A percentile compares a stretch with the other conserved stretches of the same genome.
Conservation (phyloP, 2,113 vertebrate species). For the Planiliza haematocheilus region DNA sequence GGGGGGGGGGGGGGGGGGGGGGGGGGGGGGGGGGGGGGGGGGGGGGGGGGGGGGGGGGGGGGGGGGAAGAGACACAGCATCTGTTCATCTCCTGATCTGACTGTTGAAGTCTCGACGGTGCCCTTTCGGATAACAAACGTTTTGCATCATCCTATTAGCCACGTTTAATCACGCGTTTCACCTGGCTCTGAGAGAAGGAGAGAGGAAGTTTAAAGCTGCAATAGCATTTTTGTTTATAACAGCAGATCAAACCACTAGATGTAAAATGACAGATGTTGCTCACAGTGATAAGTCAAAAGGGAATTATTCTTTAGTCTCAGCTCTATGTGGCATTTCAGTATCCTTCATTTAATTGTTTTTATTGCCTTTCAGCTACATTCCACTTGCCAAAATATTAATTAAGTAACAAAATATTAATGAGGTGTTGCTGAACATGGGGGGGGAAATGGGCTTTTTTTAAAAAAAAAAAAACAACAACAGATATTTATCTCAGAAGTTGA, state of each 20-base stretch:
- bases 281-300: not conserved
- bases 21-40: not conserved
- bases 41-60: not conserved
- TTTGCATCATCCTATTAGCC: slow-evolving; percentile 1
- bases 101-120: slow-evolving; percentile 10
- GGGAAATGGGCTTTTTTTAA: no score
- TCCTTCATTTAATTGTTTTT: slow-evolving; percentile 16
- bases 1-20: not conserved
- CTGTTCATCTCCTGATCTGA: slow-evolving; percentile 44
- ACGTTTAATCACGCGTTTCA: not conserved
- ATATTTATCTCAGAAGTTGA: no score
- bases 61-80: slow-evolving; percentile 20
- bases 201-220: not conserved
- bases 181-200: no score
- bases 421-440: no score
- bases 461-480: no score
- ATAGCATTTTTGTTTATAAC: no score
- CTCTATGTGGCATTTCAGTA: not conserved
- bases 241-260: not conserved
- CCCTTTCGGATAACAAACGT: not conserved
- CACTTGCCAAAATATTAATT: no score
- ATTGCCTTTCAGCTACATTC: no score
- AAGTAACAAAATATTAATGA: no score
- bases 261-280: slow-evolving; percentile 17
- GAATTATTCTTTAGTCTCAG: slow-evolving; percentile 13